phyloP scores from a whole-genome alignment of 2,113 vertebrate species.

The Antechinus flavipes region DNA sequence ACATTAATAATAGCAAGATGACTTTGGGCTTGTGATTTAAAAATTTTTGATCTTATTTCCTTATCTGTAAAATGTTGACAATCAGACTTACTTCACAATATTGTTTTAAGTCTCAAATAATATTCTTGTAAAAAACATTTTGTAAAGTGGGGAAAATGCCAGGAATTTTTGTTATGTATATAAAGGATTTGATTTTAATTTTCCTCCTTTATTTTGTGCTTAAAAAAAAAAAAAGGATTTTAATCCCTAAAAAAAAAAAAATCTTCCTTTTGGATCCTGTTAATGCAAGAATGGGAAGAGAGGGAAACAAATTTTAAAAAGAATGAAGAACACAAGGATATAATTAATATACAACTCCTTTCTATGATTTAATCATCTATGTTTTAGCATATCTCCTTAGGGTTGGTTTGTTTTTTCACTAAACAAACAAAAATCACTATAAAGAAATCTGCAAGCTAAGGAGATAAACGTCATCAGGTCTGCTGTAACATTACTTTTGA shows the following conservation, averaged over 20 bases:
- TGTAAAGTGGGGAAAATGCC: neutral
- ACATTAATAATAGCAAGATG: neutral
- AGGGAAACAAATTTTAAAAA: neutral
- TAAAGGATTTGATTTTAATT: neutral
- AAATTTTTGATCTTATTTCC: neutral
- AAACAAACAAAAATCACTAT: neutral
- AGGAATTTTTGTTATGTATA: neutral
- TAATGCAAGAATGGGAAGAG: neutral
- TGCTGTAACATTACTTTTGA: neutral
- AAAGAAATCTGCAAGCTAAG: neutral
- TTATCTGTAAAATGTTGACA: neutral
- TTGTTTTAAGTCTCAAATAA: neutral
- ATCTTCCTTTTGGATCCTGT: neutral
- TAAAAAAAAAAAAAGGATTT: neutral
- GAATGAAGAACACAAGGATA: neutral
- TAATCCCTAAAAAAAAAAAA: neutral
- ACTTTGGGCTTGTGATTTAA: neutral
- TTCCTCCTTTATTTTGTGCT: neutral
- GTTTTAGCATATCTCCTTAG: neutral
- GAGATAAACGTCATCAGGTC: neutral
- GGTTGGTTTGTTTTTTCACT: neutral
- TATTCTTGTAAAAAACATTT: neutral
- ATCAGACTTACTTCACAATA: neutral
- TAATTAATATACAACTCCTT: neutral
- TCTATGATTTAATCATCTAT: neutral